Base-by-base conservation (phyloP, 2,113 vertebrate species). In the Pygoscelis antarcticus region DNA sequence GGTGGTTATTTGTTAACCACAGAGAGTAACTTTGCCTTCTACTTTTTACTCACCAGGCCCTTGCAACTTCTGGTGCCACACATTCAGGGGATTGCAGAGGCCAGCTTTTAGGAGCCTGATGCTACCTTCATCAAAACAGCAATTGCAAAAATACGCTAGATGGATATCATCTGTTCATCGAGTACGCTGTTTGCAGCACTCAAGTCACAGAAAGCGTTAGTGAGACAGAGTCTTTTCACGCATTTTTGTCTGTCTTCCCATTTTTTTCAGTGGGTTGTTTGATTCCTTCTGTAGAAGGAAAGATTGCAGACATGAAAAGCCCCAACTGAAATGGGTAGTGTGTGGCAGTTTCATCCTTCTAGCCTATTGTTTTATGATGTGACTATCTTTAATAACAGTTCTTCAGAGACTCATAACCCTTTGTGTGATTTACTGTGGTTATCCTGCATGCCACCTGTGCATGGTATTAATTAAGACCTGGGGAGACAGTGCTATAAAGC, bases 381-480 rank as follows among this genome's bases (percentile, higher is more conserved):
- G 61, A 36, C 77, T 94, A 5, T 94, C 90, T 93, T 96, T 96
- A 96, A 95, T 95, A 96, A 95, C 58, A 89, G 71, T 79, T 96
- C 94, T 96, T 97, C 60, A 38, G 93, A 97, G 80, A 69, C 91
- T 93, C 87, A 68, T 96, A 96, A 97, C 25, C 79, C 54, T 95
- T 96, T 82, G 40, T 93, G 64, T 97, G 95, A 97, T 96, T 97
- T 96, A 96, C 90, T 88, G 75, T 70, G 66, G 89, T 95, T 96
- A 96, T 97, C 90, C 66, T 61, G 91, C 68, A 80, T 32, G 94
- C 77, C 95, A 98, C 90, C 95, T 96, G 91, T 97, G 85, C 79
- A 60, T 62, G 10, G 47, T 89, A 96, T 97, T 98, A 97, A 97
- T 98, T 98, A 97, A 98, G 77, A 96, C 84, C 74, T 36, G 25